phyloP scores from a whole-genome alignment of 2,113 vertebrate genomes.

The Clarias macrocephalus region DNA sequence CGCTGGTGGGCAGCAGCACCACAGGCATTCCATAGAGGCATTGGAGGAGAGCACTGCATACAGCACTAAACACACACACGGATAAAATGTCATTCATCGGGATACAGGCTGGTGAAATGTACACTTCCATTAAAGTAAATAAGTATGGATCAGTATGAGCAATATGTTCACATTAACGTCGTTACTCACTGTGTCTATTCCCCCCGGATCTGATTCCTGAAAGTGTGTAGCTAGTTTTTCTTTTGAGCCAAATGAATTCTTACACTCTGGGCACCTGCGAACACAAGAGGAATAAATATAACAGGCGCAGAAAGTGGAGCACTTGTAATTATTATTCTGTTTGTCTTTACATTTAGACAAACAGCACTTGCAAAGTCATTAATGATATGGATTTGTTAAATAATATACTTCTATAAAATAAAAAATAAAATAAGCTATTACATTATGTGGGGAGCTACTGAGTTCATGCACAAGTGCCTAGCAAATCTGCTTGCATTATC shows the following conservation, averaged over 20 bases:
- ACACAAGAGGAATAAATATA: background rate
- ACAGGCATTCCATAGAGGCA: conserved; percentile 90
- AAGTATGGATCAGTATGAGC: background rate
- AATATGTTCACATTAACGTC: background rate
- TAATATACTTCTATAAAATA: background rate
- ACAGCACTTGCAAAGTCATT: background rate
- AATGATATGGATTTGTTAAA: background rate
- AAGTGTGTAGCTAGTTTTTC: conserved; percentile 85
- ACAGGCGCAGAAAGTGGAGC: background rate
- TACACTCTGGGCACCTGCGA: conserved; percentile 85
- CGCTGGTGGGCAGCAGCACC: conserved; percentile 86
- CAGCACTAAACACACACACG: conserved; percentile 73
- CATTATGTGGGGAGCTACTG: background rate
- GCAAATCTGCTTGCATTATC: background rate
- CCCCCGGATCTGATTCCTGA: conserved; percentile 74
- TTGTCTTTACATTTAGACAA: background rate
- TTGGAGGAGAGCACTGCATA: conserved; percentile 80
- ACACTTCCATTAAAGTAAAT: background rate
- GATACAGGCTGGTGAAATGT: background rate
- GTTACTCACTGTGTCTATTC: conserved; percentile 35
- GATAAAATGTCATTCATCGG: too few relatives aligned
- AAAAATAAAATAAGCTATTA: background rate
- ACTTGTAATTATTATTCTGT: background rate
- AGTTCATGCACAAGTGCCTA: background rate
- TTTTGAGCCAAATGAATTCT: conserved; percentile 82